Conservation (phyloP, 2,797 vertebrate species). For the Phalanger gymnotis region DNA sequence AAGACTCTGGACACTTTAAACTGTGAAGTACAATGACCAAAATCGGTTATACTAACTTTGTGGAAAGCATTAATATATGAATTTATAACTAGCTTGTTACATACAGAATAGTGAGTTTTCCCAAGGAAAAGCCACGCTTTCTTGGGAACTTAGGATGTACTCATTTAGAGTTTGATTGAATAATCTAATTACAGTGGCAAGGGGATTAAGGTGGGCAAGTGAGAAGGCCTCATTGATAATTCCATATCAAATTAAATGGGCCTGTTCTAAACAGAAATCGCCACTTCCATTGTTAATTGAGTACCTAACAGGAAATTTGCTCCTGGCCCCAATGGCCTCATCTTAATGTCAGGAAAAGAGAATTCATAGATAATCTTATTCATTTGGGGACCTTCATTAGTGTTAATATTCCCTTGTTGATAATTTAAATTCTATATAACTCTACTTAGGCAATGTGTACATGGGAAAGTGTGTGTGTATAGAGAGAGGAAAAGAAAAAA, state of each 20-base stretch:
- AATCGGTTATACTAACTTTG: too few relatives aligned
- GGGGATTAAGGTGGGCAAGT: neutral
- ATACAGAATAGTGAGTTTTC: conserved; percentile 44
- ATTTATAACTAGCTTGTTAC: conserved; percentile 20
- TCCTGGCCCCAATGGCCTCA: conserved; percentile 27
- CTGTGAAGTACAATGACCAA: conserved; percentile 45
- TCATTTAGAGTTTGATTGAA: conserved; percentile 46
- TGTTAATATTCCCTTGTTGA: conserved; percentile 41
- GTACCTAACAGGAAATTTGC: conserved; percentile 9
- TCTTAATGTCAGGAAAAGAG: conserved; percentile 38
- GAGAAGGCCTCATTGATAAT: neutral
- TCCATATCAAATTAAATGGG: neutral
- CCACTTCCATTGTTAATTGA: conserved; percentile 39
- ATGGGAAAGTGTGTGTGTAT: conserved; percentile 11
- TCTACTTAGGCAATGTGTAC: conserved; percentile 19
- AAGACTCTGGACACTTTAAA: neutral
- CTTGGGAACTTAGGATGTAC: neutral
- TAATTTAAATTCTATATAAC: conserved; percentile 37
- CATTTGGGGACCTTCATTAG: conserved; percentile 24
- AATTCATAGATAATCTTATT: conserved; percentile 11
- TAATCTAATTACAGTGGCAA: conserved; percentile 38
- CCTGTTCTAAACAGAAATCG: neutral
- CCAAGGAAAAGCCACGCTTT: conserved; percentile 46
- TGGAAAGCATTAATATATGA: conserved; percentile 26
- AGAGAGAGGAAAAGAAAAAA: neutral